Evolutionary conservation across 2,888 invertebrate species (phyloP).

Genomic region (Cetonia aurata): DNA sequence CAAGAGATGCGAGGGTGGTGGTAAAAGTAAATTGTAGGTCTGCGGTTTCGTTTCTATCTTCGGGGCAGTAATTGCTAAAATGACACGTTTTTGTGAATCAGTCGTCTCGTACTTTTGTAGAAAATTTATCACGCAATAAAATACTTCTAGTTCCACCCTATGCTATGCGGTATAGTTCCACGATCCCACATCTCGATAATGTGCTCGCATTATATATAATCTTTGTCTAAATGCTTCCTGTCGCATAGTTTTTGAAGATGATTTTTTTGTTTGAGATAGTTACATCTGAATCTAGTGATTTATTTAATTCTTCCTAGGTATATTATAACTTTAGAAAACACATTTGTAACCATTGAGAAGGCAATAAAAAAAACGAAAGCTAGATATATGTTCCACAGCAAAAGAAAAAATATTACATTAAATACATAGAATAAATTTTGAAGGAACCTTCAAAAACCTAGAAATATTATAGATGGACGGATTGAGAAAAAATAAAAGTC

Average conservation of each 20-base stretch:
- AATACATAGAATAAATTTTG: no score
- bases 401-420: no score
- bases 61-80: conserved; percentile 27
- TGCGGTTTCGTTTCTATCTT: conserved; percentile 1
- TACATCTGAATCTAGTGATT: background rate
- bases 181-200: conserved; percentile 28
- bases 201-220: conserved; percentile 38
- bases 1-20: conserved; percentile 6
- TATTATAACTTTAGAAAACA: background rate
- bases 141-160: conserved; percentile 30
- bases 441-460: no score
- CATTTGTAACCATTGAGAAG: background rate
- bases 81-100: conserved; percentile 35
- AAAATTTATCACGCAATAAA: conserved; percentile 46
- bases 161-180: conserved; percentile 12
- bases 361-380: no score
- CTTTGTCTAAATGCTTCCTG: conserved; percentile 30
- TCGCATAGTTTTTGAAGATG: conserved; percentile 23
- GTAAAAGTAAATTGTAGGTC: conserved; percentile 33
- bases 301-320: background rate
- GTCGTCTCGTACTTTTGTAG: conserved; percentile 18
- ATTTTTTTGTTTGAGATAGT: background rate
- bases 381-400: no score
- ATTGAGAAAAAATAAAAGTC: no score
- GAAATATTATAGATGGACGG: no score